Evolutionary conservation across 30 jellyfish, hydroid and myxozoan species (phyloP).

Genomic region (Clytia hemisphaerica): DNA sequence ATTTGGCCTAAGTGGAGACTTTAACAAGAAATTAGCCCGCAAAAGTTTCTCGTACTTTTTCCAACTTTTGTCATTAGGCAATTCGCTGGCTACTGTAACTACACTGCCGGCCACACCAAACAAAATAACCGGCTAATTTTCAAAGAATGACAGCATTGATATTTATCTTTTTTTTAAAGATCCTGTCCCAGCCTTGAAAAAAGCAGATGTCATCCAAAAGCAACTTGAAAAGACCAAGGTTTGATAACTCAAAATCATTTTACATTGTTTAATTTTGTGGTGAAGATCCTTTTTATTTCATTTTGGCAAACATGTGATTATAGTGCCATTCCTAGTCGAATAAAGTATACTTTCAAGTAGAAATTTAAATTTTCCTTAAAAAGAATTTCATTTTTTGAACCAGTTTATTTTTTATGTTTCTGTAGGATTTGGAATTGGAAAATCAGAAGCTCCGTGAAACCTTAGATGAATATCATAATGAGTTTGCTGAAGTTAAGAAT

Average conservation of each 20-base stretch:
- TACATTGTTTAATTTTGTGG: too few species aligned
- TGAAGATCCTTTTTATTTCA: not conserved
- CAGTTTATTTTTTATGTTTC: not conserved
- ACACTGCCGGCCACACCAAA: too few species aligned
- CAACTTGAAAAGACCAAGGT: slow-evolving; percentile 85
- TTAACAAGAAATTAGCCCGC: too few species aligned
- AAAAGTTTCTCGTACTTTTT: too few species aligned
- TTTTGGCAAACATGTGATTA: not conserved
- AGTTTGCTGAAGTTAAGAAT: slow-evolving; percentile 87
- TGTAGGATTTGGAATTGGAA: slow-evolving; percentile 77
- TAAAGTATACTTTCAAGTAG: too few species aligned
- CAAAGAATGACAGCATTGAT: too few species aligned
- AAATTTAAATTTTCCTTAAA: not conserved
- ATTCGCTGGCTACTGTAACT: too few species aligned
- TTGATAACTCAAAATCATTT: not conserved
- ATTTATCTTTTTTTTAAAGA: slow-evolving; percentile 41
- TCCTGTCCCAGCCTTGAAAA: slow-evolving; percentile 88
- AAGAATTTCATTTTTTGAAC: not conserved
- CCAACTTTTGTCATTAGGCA: too few species aligned
- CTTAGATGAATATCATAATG: slow-evolving; percentile 77
- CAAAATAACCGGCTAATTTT: too few species aligned
- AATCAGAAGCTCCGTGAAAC: slow-evolving; percentile 80
- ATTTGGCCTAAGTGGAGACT: too few species aligned
- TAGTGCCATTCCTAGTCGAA: not conserved
- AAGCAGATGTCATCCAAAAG: slow-evolving; percentile 62